phyloP scores from a whole-genome alignment of 2,888 invertebrate genomes.

The Drosophila robusta region DNA sequence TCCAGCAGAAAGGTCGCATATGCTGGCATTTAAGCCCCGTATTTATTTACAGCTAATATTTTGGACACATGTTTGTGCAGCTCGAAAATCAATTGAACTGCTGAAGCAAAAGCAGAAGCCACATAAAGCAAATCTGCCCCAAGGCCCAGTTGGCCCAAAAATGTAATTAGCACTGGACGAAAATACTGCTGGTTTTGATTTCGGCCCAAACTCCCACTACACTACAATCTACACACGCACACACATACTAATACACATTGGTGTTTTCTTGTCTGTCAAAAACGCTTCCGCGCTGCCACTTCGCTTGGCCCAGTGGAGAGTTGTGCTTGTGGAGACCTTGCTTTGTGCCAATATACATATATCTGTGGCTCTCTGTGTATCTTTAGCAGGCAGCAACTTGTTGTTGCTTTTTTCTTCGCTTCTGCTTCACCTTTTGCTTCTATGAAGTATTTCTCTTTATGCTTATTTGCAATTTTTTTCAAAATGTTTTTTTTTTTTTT shows the following conservation, averaged over 20 bases:
- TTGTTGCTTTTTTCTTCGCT: conserved; percentile 63
- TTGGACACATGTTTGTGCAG: conserved; percentile 32
- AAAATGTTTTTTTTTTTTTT: conserved; percentile 2
- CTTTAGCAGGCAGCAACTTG: conserved; percentile 69
- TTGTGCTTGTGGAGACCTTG: conserved; percentile 51
- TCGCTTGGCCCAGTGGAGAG: conserved; percentile 59
- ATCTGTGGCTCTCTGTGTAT: conserved; percentile 51
- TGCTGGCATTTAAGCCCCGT: conserved; percentile 56
- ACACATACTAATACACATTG: conserved; percentile 26
- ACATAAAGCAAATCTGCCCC: conserved; percentile 28
- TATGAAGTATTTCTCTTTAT: conserved; percentile 16
- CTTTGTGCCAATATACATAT: conserved; percentile 56
- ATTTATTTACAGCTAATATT: conserved; percentile 50
- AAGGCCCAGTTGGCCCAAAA: conserved; percentile 32
- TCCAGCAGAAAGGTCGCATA: conserved; percentile 62
- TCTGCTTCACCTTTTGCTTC: conserved; percentile 31
- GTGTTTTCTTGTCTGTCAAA: conserved; percentile 52
- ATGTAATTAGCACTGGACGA: conserved; percentile 56
- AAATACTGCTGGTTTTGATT: conserved; percentile 49
- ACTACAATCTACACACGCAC: conserved; percentile 4
- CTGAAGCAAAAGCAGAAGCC: conserved; percentile 51
- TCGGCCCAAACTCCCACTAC: conserved; percentile 38
- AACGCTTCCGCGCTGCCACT: conserved; percentile 54
- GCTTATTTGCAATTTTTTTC: conserved; percentile 28
- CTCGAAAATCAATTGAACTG: conserved; percentile 55